These are phyloP conservation scores for Erinaceus europaeus DNA, from an alignment of 2,113 vertebrate species.

Conservation along the genomic window DNA sequence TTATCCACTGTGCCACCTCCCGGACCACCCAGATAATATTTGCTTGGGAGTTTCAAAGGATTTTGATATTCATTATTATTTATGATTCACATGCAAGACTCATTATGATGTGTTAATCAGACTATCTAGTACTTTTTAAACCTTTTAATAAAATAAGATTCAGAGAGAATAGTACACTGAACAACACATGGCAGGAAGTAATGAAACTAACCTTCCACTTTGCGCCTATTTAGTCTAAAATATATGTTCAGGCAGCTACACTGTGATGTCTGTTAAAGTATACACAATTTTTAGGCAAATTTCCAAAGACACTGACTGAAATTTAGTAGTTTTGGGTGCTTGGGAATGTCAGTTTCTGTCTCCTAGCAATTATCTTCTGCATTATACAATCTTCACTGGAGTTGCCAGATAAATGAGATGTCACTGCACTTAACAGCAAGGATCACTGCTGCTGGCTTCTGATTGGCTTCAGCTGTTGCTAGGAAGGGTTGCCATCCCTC, in stretches of 20 bases:
- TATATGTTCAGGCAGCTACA: background rate
- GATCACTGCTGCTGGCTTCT: constrained; percentile 44
- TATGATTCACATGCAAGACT: background rate
- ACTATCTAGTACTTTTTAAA: constrained; percentile 8
- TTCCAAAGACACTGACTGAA: constrained; percentile 1
- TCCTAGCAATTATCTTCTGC: constrained; percentile 35
- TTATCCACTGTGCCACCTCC: too few species aligned
- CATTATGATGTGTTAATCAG: background rate
- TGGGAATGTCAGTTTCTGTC: background rate
- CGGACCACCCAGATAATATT: constrained; percentile 32
- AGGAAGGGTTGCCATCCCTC: constrained; percentile 34
- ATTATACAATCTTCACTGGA: constrained; percentile 18
- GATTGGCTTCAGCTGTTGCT: constrained; percentile 71
- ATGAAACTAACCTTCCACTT: background rate
- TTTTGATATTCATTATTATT: background rate
- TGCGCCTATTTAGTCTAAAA: background rate
- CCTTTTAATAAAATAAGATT: background rate
- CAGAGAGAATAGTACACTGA: background rate
- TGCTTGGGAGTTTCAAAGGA: background rate
- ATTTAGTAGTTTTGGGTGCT: background rate
- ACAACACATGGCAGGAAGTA: background rate
- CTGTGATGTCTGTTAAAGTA: constrained; percentile 12
- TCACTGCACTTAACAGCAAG: constrained; percentile 29
- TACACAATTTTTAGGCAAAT: background rate
- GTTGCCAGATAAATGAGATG: constrained; percentile 63